Evolutionary conservation across 2,888 invertebrate species (phyloP).

Genomic region (Loripinus fragilis): DNA sequence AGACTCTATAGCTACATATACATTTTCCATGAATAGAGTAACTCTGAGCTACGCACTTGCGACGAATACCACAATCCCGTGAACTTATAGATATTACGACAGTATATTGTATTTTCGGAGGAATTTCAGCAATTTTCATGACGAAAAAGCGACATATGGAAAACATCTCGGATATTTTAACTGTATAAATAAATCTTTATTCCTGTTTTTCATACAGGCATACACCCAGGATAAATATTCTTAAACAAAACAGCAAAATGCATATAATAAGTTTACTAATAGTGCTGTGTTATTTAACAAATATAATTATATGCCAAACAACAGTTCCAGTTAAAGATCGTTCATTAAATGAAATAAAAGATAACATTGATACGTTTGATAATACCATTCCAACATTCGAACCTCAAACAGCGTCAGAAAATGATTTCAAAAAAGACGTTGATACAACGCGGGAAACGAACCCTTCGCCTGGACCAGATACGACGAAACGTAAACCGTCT

Average conservation of each 20-base stretch:
- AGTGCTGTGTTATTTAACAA: not conserved
- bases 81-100: too few relatives aligned
- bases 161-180: too few relatives aligned
- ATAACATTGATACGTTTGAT: not conserved
- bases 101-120: too few relatives aligned
- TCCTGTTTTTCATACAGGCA: too few relatives aligned
- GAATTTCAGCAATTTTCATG: too few relatives aligned
- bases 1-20: too few relatives aligned
- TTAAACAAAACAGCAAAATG: not conserved
- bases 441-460: not conserved
- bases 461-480: not conserved
- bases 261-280: not conserved
- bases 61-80: too few relatives aligned
- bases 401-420: not conserved
- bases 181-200: too few relatives aligned
- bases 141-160: too few relatives aligned
- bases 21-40: too few relatives aligned
- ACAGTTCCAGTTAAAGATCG: not conserved
- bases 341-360: conserved; percentile 4
- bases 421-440: not conserved
- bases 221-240: too few relatives aligned
- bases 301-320: not conserved
- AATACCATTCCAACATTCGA: conserved; percentile 13
- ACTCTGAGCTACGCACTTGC: too few relatives aligned
- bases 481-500: not conserved